Base-by-base conservation (phyloP, 1,140 invertebrate species). In the Camponotus vicinus region DNA sequence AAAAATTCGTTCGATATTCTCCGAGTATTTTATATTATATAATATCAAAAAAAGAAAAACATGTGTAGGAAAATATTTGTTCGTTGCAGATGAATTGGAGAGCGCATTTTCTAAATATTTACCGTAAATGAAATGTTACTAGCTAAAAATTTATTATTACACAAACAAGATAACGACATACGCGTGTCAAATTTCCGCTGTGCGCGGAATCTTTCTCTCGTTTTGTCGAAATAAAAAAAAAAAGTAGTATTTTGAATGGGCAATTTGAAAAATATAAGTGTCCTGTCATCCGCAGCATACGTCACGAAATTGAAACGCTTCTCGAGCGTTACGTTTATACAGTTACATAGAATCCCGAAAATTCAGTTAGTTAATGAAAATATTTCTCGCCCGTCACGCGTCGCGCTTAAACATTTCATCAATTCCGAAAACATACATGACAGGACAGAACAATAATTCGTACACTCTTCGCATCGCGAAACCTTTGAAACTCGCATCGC, bases 201-300 rank as follows among this genome's bases (percentile, higher is more conserved):
- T 83, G 49, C 45, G 55, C 42, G 57, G 42, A 59, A 27, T 11
- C 11, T 75, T n/a, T n/a, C n/a, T n/a, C n/a, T 55, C 40, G 42
- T 59, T 71, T 83, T 82, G 66, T 82, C 52, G 69, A 27, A 69
- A 37, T 49, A 71, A 75, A 83, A 80, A 79, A 80, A 79, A 57
- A 61, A 73, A 34, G 52, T 55, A 27, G 27, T 32, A 49, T 57
- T 83, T 83, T 73, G 69, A 73, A 63, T 59, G 69, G 79, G n/a
- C 79, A 83, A 83, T 83, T 83, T 83, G 40, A 83, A 83, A 82
- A 83, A 83, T 83, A 83, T 83, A 83, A 83, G 79, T 83, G 79
- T 83, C 40, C 79, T 83, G 79, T 83, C 79, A 83, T 61, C 69
- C 69, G 40, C 79, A 83, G 79, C 69, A 49, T 83, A 83, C 69